Evolutionary conservation across 2,113 vertebrate genomes (phyloP).

Genomic region (Callocephalon fimbriatum): DNA sequence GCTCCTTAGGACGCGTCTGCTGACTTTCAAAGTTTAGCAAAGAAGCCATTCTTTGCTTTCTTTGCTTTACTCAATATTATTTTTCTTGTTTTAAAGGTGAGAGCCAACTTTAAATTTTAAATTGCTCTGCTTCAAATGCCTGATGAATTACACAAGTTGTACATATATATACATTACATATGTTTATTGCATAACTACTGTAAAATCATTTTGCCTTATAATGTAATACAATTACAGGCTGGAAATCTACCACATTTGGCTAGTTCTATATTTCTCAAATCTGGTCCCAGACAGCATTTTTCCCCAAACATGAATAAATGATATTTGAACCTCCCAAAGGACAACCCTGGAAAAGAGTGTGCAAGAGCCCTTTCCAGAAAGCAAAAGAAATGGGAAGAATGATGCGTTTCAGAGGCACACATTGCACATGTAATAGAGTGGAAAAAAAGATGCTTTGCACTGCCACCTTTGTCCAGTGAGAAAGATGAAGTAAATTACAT

Average conservation of each 20-base stretch:
- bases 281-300: background rate
- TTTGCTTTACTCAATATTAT: background rate
- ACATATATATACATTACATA: background rate
- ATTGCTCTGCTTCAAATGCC: background rate
- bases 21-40: background rate
- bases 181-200: constrained; percentile 38
- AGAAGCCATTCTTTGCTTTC: background rate
- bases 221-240: background rate
- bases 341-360: background rate
- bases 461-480: background rate
- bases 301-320: background rate
- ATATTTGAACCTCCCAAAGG: background rate
- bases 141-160: background rate
- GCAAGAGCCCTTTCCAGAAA: background rate
- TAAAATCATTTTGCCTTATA: constrained; percentile 41
- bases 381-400: background rate
- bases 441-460: background rate
- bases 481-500: background rate
- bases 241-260: constrained; percentile 18
- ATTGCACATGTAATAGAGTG: background rate
- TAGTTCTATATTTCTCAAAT: background rate
- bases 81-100: background rate
- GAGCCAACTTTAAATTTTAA: constrained; percentile 5
- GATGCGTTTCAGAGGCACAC: background rate
- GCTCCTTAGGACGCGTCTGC: background rate